Evolutionary conservation across 2,797 vertebrate genomes (phyloP).

Genomic region (Oreonectes daqikongensis): DNA sequence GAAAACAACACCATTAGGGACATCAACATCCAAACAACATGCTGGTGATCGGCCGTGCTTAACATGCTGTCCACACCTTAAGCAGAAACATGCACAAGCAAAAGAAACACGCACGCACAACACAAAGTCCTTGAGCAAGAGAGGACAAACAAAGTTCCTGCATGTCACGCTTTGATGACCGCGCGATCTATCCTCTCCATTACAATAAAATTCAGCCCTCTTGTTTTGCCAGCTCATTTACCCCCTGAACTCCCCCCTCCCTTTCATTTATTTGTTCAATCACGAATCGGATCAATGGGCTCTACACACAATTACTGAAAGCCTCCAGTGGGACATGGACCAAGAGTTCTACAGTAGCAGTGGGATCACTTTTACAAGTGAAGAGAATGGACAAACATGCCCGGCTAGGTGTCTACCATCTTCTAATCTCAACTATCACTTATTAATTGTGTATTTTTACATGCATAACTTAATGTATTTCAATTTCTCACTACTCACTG

Average conservation of each 20-base stretch:
- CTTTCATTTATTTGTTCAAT: conserved; percentile 66
- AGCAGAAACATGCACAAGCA: too few relatives aligned
- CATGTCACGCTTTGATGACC: background rate
- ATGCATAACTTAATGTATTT: conserved; percentile 18
- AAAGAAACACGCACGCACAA: background rate
- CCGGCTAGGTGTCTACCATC: background rate
- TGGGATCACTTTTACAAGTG: conserved; percentile 8
- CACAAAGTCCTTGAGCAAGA: background rate
- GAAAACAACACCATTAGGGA: background rate
- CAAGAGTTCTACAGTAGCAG: background rate
- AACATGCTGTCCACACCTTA: too few relatives aligned
- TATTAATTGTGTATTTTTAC: background rate
- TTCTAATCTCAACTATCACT: conserved; percentile 4
- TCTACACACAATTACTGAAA: conserved; percentile 57
- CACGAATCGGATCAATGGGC: conserved; percentile 61
- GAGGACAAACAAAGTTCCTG: conserved; percentile 1
- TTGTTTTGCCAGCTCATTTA: conserved; percentile 61
- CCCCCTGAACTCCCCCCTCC: conserved; percentile 14
- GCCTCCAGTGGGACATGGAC: conserved; percentile 10
- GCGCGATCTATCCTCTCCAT: conserved; percentile 21
- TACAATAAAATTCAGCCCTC: conserved; percentile 55
- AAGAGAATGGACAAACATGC: background rate
- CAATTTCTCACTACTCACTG: conserved; percentile 13
- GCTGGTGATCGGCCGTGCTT: background rate
- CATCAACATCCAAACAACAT: background rate